Evolutionary conservation across 2,797 vertebrate genomes (phyloP).

Genomic region (Halcyon leucocephala): DNA sequence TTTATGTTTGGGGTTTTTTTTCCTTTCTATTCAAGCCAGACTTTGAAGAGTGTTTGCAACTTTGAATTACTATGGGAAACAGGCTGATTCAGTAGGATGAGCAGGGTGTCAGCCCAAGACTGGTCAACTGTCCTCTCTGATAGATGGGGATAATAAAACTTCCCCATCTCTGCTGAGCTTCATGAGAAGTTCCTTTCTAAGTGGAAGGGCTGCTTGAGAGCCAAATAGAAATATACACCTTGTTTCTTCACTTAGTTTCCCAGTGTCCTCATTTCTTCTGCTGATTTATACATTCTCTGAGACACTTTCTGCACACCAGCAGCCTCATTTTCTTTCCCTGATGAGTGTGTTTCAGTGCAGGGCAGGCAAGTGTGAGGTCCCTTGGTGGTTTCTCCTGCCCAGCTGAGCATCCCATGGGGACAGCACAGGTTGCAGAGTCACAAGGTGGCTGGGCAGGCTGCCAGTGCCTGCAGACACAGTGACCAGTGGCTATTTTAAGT

Average conservation of each 20-base stretch:
- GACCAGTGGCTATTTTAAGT: neutral
- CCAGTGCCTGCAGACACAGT: neutral
- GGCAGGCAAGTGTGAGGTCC: neutral
- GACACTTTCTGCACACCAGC: neutral
- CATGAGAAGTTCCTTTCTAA: neutral
- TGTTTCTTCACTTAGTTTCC: neutral
- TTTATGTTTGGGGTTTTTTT: neutral
- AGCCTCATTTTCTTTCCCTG: neutral
- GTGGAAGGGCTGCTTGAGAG: neutral
- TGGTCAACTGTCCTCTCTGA: neutral
- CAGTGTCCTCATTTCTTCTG: neutral
- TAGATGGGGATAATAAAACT: neutral
- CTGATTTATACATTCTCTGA: neutral
- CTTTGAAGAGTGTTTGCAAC: neutral
- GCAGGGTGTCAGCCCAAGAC: neutral
- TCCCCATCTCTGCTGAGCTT: neutral
- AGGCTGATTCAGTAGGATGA: neutral
- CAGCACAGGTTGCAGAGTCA: neutral
- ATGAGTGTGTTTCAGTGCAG: accelerated
- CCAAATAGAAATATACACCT: neutral
- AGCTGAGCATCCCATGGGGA: neutral
- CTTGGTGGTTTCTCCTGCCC: neutral
- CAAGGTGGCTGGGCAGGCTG: neutral
- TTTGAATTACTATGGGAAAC: neutral
- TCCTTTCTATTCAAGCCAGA: neutral